Evolutionary conservation across 2,797 vertebrate species (phyloP), one percentile per base, ranked within the genome.

Genomic region (Pachyuromys duprasi): DNA sequence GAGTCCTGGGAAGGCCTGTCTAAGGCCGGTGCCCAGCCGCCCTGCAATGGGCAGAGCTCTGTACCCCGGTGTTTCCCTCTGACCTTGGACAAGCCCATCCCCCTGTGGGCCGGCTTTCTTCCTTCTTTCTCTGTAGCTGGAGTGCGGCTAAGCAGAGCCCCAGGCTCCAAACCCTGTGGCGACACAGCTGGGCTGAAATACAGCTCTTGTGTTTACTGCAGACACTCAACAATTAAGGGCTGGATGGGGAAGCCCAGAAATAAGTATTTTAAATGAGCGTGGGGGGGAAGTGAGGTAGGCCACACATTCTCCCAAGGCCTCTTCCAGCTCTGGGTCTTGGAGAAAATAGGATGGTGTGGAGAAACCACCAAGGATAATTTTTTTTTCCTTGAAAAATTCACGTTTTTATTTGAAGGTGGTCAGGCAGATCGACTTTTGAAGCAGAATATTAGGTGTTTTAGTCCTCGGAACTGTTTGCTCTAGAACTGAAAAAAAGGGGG

Each of bases 1-100:
- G 98, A 99, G 99, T 98, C 36, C 72, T 17, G 13, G 20, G 69
- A 36, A 2, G n/a, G 18, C 31, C 49, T 5, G 45, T 28, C 18
- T n/a, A 36, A 13, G 14, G 12, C 75, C 28, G 33, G 11, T 36
- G 28, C 33, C 15, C 62, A 65, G 81, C 60, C 9, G 57, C 60
- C 31, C 36, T 5, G 11, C 36, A 8, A 42, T 28, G 4, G 36
- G 42, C 80, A 18, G 4, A 26, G 81, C 62, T 76, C 28, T 62
- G 53, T 2, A 11, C 42, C 36, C 42, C 36, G n/a, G 57, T 20
- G 4, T 26, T 53, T 69, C 2, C 42, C 45, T 22, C 63, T 53
- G 83, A 72, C 94, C 70, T 70, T 24, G 72, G 65, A 45, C 74
- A 11, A 67, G 53, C 67, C 24, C 39, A 3, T 14, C 8, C 83